Conservation (phyloP, 2,113 vertebrate species). For the Silurus meridionalis region DNA sequence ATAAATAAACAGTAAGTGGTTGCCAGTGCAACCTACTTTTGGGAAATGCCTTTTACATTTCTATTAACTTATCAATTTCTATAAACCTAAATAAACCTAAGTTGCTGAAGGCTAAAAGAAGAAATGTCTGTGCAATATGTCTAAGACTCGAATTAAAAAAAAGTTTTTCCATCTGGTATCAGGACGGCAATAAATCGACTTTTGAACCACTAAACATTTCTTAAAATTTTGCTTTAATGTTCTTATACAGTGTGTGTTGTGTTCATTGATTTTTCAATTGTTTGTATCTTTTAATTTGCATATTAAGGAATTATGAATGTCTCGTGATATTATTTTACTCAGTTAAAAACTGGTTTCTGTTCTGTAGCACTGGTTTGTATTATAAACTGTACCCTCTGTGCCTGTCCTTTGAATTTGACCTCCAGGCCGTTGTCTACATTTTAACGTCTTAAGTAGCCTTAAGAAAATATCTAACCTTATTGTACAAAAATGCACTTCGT, state of each 20-base stretch:
- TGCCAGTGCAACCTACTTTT: not conserved
- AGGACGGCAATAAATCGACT: not conserved
- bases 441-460: conserved; percentile 45
- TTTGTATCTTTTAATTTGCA: not conserved
- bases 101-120: not conserved
- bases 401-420: conserved; percentile 12
- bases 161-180: not conserved
- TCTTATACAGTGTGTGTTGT: not conserved
- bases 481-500: conserved; percentile 33
- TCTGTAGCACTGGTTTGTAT: conserved; percentile 37
- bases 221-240: not conserved
- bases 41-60: not conserved
- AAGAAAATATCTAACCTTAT: conserved; percentile 16
- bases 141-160: not conserved
- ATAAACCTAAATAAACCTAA: not conserved
- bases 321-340: conserved; percentile 21
- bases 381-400: conserved; percentile 2
- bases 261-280: not conserved
- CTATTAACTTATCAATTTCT: not conserved
- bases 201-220: conserved; percentile 13
- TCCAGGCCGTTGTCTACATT: conserved; percentile 41
- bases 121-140: not conserved
- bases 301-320: conserved; percentile 4
- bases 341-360: conserved; percentile 6
- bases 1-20: not conserved